Conservation (phyloP, 2,113 vertebrate genomes). For the Tretioscincus oriximinensis region DNA sequence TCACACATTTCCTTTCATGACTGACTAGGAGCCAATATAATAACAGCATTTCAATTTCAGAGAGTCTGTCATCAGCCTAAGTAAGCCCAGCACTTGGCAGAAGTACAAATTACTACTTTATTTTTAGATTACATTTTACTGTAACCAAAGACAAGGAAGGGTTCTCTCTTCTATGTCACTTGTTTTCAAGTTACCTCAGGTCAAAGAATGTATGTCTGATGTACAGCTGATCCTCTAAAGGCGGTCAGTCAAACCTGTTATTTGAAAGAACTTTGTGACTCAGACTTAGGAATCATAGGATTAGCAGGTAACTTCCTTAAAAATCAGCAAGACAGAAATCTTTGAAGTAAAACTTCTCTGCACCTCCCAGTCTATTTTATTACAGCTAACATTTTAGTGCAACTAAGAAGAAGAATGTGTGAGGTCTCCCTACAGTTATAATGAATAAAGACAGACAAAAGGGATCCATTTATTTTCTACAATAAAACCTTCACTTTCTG, state of each 20-base stretch:
- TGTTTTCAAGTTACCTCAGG: background rate
- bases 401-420: background rate
- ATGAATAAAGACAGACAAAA: background rate
- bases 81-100: background rate
- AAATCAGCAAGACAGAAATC: background rate
- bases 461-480: background rate
- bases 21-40: background rate
- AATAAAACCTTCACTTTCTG: slow-evolving; percentile 4
- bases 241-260: background rate
- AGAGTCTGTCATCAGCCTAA: background rate
- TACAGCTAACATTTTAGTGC: background rate
- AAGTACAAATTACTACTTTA: background rate
- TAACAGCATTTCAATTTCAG: background rate
- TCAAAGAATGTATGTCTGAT: background rate
- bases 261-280: background rate
- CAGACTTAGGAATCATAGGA: background rate
- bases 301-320: background rate
- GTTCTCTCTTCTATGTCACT: background rate
- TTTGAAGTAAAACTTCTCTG: background rate
- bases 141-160: background rate
- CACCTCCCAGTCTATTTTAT: background rate
- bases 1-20: background rate
- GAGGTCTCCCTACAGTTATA: background rate
- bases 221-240: background rate
- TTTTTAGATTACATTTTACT: background rate